Percentiles rank a stretch among this genome's conserved stretches.
Conservation (phyloP, 2,888 invertebrate species). For the Andrena camellia region DNA sequence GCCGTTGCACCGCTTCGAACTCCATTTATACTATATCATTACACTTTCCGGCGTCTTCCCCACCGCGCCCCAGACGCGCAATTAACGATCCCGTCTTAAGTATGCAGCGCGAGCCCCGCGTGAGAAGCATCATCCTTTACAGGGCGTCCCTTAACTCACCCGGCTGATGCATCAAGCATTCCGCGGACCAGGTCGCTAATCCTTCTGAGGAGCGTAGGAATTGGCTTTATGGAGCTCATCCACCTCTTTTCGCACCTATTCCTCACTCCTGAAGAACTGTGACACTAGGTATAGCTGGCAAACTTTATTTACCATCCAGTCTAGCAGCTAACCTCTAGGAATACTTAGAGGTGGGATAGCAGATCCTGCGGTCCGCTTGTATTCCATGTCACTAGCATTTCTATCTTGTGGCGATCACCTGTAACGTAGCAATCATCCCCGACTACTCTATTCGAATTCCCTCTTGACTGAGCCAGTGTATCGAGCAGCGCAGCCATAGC, state of each 20-base stretch:
- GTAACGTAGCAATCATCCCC: neutral
- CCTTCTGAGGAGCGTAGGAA: neutral
- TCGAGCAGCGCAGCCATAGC: neutral
- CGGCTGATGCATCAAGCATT: neutral
- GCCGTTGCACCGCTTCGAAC: slow-evolving; percentile 54
- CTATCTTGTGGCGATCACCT: neutral
- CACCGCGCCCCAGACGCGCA: slow-evolving; percentile 36
- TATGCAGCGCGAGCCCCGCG: slow-evolving; percentile 12
- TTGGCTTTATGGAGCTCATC: neutral
- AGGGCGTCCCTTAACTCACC: slow-evolving; percentile 11
- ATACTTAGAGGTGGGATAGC: too few species aligned
- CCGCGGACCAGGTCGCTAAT: neutral
- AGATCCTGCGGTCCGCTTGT: too few species aligned
- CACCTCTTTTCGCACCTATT: too few species aligned
- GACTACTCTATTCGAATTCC: neutral
- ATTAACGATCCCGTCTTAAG: slow-evolving; percentile 52
- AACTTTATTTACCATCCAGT: too few species aligned
- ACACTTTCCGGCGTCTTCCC: slow-evolving; percentile 49
- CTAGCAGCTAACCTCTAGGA: too few species aligned
- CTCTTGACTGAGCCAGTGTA: neutral
- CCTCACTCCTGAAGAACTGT: too few species aligned
- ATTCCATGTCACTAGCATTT: neutral
- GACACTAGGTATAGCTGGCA: too few species aligned
- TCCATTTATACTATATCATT: slow-evolving; percentile 59
- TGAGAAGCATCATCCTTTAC: neutral